Evolutionary conservation across 1,140 invertebrate genomes (phyloP).

Genomic region (Drosophila mauritiana): DNA sequence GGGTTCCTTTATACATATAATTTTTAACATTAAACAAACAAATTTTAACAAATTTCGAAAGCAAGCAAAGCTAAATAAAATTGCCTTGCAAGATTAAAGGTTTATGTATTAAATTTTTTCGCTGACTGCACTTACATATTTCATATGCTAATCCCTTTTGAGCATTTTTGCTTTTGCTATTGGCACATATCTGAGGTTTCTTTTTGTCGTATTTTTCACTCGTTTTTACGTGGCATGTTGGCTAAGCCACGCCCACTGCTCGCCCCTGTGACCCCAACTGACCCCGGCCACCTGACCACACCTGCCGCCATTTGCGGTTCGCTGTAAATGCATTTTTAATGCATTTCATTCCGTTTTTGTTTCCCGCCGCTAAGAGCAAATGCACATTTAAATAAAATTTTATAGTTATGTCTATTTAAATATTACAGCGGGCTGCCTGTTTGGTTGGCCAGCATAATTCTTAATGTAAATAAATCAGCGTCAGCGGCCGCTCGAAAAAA

Average conservation of each 20-base stretch:
- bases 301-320: constrained; percentile 32
- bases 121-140: constrained; percentile 5
- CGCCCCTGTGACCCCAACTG: constrained; percentile 1
- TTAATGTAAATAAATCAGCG: constrained; percentile 65
- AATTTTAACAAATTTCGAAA: too few species aligned
- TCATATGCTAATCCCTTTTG: constrained; percentile 28
- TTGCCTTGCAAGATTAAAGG: too few species aligned
- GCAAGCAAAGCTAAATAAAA: too few species aligned
- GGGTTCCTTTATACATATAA: too few species aligned
- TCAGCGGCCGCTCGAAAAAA: constrained; percentile 45
- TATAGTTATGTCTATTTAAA: constrained; percentile 50
- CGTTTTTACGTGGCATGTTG: constrained; percentile 21
- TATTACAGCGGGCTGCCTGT: constrained; percentile 8
- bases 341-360: constrained; percentile 24
- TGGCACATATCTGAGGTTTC: constrained; percentile 13
- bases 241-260: constrained; percentile 10
- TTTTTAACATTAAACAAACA: too few species aligned
- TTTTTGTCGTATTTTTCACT: background rate
- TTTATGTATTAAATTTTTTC: background rate
- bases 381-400: constrained; percentile 59
- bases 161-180: constrained; percentile 15
- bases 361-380: constrained; percentile 48
- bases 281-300: constrained; percentile 12
- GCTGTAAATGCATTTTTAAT: constrained; percentile 59
- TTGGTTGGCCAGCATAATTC: constrained; percentile 37